These are phyloP conservation scores for Norana najaformis DNA, from an alignment of 2,888 invertebrate genomes.

Conservation along the genomic window DNA sequence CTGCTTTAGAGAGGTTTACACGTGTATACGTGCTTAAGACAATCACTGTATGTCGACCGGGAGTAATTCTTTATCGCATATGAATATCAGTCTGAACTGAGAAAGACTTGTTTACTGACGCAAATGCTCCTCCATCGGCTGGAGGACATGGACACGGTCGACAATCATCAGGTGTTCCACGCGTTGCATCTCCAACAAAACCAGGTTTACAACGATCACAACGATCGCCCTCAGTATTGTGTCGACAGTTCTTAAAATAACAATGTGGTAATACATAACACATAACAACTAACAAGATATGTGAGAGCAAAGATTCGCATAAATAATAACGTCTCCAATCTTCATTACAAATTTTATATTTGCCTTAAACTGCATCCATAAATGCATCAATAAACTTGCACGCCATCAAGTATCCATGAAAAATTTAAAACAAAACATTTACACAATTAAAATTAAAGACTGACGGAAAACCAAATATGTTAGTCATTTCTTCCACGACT, in stretches of 20 bases:
- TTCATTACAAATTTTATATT: no score
- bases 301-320: no score
- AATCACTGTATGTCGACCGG: background rate
- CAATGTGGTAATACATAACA: background rate
- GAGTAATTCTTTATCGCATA: background rate
- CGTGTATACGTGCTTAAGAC: background rate
- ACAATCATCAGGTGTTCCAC: slow-evolving; percentile 73
- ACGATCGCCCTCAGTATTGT: slow-evolving; percentile 59
- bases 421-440: no score
- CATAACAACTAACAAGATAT: background rate
- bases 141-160: slow-evolving; percentile 79
- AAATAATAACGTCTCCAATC: no score
- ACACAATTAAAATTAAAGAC: no score
- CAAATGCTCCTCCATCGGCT: background rate
- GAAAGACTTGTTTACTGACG: background rate
- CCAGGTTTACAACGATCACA: slow-evolving; percentile 74
- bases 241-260: slow-evolving; percentile 32
- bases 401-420: no score
- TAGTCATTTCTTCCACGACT: no score
- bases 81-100: background rate
- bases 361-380: no score
- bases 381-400: no score
- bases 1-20: background rate
- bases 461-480: no score
- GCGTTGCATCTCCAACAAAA: slow-evolving; percentile 79